Percentiles rank a stretch among this genome's conserved stretches.
These are phyloP conservation scores for Anastrepha obliqua DNA, from an alignment of 1,140 invertebrate genomes.

Conservation along the genomic window DNA sequence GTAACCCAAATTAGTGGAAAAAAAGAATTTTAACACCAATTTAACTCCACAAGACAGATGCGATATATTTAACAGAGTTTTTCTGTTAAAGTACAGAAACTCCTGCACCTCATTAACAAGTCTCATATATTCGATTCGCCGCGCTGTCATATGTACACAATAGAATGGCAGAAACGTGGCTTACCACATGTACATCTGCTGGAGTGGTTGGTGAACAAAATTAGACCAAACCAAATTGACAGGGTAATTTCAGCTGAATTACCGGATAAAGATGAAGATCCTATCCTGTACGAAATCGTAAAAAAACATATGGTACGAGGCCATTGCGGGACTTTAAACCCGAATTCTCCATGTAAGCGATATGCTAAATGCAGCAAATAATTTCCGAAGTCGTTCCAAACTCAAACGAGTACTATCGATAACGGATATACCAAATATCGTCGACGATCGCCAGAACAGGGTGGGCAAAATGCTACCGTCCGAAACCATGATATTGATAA, in stretches of 20 bases:
- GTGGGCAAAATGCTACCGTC: too few species aligned
- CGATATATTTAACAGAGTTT: neutral
- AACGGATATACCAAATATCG: neutral
- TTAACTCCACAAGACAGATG: neutral
- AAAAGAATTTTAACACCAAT: neutral
- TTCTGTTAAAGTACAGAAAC: neutral
- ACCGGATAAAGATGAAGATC: too few species aligned
- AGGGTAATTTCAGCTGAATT: too few species aligned
- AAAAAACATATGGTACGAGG: too few species aligned
- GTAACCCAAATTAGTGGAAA: neutral
- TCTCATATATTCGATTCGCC: too few species aligned
- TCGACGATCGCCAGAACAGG: neutral
- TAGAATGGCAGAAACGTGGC: too few species aligned
- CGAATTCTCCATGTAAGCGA: constrained; percentile 6
- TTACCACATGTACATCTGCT: neutral
- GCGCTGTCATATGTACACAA: too few species aligned
- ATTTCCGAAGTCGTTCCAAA: too few species aligned
- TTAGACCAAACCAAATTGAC: constrained; percentile 32
- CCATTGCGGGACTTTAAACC: too few species aligned
- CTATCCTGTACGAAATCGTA: too few species aligned
- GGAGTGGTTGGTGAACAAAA: constrained; percentile 30
- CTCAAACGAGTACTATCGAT: neutral
- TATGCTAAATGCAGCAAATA: constrained; percentile 11
- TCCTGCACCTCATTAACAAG: neutral
- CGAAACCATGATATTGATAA: too few species aligned